Conservation (phyloP, 2,888 invertebrate species). For the Agonopterix arenella region DNA sequence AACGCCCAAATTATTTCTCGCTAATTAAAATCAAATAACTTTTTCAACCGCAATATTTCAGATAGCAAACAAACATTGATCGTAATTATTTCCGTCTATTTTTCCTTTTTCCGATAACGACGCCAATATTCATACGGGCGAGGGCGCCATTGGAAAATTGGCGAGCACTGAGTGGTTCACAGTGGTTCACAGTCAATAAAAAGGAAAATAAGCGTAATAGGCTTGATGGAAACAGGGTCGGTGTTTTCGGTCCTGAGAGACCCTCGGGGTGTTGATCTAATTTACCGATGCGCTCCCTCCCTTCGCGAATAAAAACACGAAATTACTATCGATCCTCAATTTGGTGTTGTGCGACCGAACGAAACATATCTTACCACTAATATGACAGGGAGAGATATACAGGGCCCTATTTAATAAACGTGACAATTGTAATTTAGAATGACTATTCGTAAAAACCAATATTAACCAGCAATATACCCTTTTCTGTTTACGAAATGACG, state of each 20-base stretch:
- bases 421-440: no score
- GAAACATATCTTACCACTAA: conserved; percentile 8
- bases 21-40: neutral
- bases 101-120: conserved; percentile 18
- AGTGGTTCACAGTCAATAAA: conserved; percentile 37
- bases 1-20: neutral
- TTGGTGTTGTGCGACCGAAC: conserved; percentile 1
- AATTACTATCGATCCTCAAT: conserved; percentile 19
- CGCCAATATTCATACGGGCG: conserved; percentile 22
- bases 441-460: no score
- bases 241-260: conserved; percentile 34
- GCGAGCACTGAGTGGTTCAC: conserved; percentile 15
- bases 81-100: conserved; percentile 19
- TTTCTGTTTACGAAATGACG: no score
- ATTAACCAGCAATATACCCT: no score
- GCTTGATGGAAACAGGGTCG: conserved; percentile 36
- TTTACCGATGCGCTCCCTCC: conserved; percentile 27
- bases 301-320: conserved; percentile 21
- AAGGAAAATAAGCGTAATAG: conserved; percentile 41
- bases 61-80: conserved; percentile 2
- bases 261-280: conserved; percentile 38
- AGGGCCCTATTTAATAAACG: no score
- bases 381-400: neutral
- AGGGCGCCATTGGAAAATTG: conserved; percentile 28
- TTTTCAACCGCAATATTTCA: neutral